Evolutionary conservation across 2,797 vertebrate genomes (phyloP), one percentile per base, ranked within the genome.

Genomic region (Sternotherus odoratus): DNA sequence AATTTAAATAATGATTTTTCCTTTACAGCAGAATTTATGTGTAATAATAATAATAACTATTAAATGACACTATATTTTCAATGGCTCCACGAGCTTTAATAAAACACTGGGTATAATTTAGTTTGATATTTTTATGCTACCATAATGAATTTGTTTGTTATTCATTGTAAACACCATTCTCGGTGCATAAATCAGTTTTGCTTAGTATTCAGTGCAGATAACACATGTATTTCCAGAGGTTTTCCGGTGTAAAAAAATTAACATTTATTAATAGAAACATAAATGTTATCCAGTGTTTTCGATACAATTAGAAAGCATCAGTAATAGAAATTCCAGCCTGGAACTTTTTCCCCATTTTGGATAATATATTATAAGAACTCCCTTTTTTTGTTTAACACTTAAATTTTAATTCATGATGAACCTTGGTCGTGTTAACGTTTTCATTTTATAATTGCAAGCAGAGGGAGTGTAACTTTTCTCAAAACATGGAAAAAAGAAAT

Each of bases 71-170:
- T 94, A 93, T 89, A 80, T 90, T 95, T 85, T 97, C 96, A 95
- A 95, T 95, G 87, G 57, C 63, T 93, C 19, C 8, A 10, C 80
- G 43, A 63, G 81, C 50, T 84, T 90, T 93, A 90, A 95, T 86
- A 93, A 92, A 96, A 93, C 80, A 63, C 51, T 69, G 94, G 95
- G 81, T 97, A 92, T 95, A 97, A 97, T 97, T 97, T 97, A 93
- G 85, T 96, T 97, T 91, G 86, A 96, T 94, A 97, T 95, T 97
- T 98, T 98, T 97, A 97, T 97, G 92, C 85, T 95, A 95, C 94
- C 89, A 63, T 97, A 97, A 98, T 96, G 97, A 97, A 96, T 97
- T 98, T 96, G 93, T 95, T 97, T 97, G 97, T 97, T 97, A 96
- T 92, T 98, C 8, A 96, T 97, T 97, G 88, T 95, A 94, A 94